phyloP scores from a whole-genome alignment of 2,113 vertebrate genomes.

The Elgaria multicarinata region DNA sequence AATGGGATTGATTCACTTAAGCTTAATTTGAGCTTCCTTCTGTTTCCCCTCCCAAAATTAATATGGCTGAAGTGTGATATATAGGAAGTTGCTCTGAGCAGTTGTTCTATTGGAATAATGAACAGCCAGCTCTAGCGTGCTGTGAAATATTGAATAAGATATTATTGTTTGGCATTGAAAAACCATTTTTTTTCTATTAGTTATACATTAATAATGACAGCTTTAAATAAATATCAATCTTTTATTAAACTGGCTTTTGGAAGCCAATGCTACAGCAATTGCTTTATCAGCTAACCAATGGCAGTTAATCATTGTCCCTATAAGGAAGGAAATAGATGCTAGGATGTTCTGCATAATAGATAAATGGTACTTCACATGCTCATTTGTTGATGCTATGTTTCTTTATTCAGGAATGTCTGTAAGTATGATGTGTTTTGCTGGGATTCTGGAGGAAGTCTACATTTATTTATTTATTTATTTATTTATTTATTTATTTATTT shows the following conservation, averaged over 20 bases:
- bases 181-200: not conserved
- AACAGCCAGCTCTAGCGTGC: not conserved
- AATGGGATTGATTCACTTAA: not conserved
- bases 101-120: constrained; percentile 13
- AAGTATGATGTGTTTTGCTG: not conserved
- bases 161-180: not conserved
- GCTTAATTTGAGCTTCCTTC: not conserved
- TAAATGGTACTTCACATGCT: not conserved
- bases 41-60: constrained; percentile 4
- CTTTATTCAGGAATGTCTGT: constrained; percentile 21
- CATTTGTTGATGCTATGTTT: not conserved
- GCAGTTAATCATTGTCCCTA: not conserved
- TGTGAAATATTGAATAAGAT: constrained; percentile 19
- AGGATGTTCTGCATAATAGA: not conserved
- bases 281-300: constrained; percentile 13
- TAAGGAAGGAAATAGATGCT: constrained; percentile 16
- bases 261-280: constrained; percentile 9
- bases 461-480: not conserved
- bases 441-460: constrained; percentile 6
- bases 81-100: constrained; percentile 10
- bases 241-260: constrained; percentile 13
- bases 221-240: not conserved
- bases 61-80: not conserved
- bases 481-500: not conserved
- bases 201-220: constrained; percentile 21